Conservation (phyloP, 2,797 vertebrate species). For the Melanotaenia maccullochi region DNA sequence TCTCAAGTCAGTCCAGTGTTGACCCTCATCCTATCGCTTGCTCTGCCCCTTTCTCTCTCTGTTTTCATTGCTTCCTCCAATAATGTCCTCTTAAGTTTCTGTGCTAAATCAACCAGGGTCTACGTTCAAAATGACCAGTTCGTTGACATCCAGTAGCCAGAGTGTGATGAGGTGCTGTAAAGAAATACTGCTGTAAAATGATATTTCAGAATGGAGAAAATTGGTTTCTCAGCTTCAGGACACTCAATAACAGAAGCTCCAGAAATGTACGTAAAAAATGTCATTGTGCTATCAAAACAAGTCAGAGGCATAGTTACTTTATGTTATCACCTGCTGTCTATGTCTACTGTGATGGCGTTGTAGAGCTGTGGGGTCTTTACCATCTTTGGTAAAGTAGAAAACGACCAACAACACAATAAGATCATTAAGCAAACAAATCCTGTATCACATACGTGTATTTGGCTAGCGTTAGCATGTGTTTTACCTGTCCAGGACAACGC, state of each 20-base stretch:
- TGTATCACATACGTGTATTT: too few relatives aligned
- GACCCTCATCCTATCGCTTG: background rate
- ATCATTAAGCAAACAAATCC: background rate
- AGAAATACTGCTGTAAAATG: background rate
- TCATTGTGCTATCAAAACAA: background rate
- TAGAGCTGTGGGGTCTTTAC: background rate
- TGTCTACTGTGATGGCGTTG: background rate
- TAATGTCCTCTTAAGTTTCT: background rate
- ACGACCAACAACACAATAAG: background rate
- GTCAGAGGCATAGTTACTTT: background rate
- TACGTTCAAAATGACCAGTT: background rate
- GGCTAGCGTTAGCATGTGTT: background rate
- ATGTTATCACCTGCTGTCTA: too few relatives aligned
- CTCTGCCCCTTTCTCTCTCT: background rate
- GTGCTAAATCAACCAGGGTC: background rate
- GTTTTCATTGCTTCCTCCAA: background rate
- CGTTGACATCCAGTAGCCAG: background rate
- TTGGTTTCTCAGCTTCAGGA: too few relatives aligned
- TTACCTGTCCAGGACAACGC: conserved; percentile 81
- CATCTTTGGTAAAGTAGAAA: background rate
- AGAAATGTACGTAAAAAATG: background rate
- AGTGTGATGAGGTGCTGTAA: background rate
- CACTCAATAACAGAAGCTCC: too few relatives aligned
- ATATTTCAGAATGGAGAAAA: background rate
- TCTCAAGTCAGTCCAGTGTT: too few relatives aligned